A percentile compares a stretch with the other conserved stretches of the same genome.
These are phyloP conservation scores for Furnarius figulus DNA, from an alignment of 2,113 vertebrate genomes.

Conservation along the genomic window DNA sequence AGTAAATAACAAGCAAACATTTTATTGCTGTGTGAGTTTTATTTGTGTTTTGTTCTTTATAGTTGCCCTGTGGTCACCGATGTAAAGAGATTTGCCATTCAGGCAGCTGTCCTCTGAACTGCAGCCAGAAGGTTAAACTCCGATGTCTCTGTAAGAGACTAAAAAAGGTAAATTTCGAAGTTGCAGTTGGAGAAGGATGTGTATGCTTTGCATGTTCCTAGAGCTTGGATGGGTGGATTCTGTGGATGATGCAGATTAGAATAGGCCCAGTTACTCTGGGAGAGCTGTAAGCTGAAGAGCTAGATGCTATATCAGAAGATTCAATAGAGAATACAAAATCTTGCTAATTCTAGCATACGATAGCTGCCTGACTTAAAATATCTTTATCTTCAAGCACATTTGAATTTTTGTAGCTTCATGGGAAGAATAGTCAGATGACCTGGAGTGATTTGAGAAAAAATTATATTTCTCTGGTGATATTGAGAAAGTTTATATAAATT, in stretches of 20 bases:
- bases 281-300: background rate
- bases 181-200: background rate
- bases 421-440: background rate
- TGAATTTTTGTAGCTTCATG: background rate
- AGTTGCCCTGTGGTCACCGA: constrained; percentile 91
- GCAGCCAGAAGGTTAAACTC: constrained; percentile 91
- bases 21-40: background rate
- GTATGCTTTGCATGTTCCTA: background rate
- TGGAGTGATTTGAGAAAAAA: background rate
- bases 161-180: constrained; percentile 83
- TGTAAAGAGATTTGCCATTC: constrained; percentile 91
- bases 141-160: constrained; percentile 92
- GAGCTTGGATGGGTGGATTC: background rate
- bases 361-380: background rate
- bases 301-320: background rate
- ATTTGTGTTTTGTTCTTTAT: background rate
- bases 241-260: background rate
- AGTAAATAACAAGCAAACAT: background rate
- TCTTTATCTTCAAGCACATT: background rate
- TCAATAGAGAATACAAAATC: background rate
- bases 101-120: constrained; percentile 83
- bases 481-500: background rate
- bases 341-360: background rate
- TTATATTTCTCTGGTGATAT: background rate
- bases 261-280: background rate